phyloP scores from a whole-genome alignment of 1,140 invertebrate species.

The Drosophila arizonae region DNA sequence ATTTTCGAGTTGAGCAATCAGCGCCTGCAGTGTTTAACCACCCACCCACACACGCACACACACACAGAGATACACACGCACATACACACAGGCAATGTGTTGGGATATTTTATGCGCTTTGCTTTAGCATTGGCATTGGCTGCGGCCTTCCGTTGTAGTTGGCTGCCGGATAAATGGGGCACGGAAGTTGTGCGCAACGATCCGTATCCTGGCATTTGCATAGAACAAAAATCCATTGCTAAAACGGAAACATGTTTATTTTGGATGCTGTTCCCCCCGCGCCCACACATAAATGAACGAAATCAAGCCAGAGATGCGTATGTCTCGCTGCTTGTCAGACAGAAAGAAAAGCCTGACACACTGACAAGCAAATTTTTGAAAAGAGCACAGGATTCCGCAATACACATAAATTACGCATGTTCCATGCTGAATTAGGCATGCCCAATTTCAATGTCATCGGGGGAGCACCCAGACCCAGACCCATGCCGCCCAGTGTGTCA shows the following conservation, averaged over 20 bases:
- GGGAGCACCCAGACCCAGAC: not conserved
- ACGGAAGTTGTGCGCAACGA: slow-evolving; percentile 73
- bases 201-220: slow-evolving; percentile 70
- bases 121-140: slow-evolving; percentile 27
- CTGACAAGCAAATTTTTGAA: slow-evolving; percentile 20
- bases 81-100: not conserved
- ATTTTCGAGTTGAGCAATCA: slow-evolving; percentile 61
- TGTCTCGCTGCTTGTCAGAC: not conserved
- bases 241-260: slow-evolving; percentile 68
- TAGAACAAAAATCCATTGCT: slow-evolving; percentile 50
- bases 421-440: slow-evolving; percentile 35
- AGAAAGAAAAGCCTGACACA: slow-evolving; percentile 1
- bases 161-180: slow-evolving; percentile 54
- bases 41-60: slow-evolving; percentile 21
- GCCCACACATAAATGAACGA: slow-evolving; percentile 50
- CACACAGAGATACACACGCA: slow-evolving; percentile 1
- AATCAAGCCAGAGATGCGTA: slow-evolving; percentile 21
- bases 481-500: not conserved
- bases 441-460: slow-evolving; percentile 4
- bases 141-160: slow-evolving; percentile 48
- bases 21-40: slow-evolving; percentile 40
- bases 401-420: slow-evolving; percentile 47
- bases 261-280: slow-evolving; percentile 44
- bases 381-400: slow-evolving; percentile 6
- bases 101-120: slow-evolving; percentile 28